These are phyloP conservation scores for Acanthisitta chloris DNA, from an alignment of 2,113 vertebrate genomes.

Conservation along the genomic window DNA sequence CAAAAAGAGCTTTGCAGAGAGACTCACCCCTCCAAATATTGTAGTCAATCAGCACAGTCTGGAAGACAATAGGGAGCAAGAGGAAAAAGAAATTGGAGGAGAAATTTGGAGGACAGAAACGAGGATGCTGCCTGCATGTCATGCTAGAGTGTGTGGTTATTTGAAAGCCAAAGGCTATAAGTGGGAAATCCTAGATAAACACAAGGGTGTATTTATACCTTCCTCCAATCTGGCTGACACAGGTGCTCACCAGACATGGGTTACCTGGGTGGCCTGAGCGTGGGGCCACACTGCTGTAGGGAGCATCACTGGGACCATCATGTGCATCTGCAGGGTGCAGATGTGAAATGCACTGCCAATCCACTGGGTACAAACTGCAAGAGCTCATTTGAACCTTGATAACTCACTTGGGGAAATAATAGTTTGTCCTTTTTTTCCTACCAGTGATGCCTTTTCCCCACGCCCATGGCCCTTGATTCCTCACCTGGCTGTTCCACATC, in stretches of 20 bases:
- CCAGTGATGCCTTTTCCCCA: not conserved
- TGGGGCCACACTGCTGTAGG: not conserved
- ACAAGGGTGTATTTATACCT: slow-evolving; percentile 3
- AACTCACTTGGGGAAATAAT: not conserved
- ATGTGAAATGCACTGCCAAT: not conserved
- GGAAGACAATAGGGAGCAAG: not conserved
- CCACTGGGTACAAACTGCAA: not conserved
- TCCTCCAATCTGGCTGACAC: slow-evolving; percentile 5
- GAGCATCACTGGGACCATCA: fast-evolving
- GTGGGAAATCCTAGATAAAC: slow-evolving; percentile 36
- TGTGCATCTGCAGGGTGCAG: not conserved
- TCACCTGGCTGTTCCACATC: not conserved
- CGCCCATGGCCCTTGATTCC: not conserved
- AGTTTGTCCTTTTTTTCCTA: not conserved
- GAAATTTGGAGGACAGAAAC: not conserved
- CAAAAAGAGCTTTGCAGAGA: not conserved
- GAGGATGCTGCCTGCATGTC: not conserved
- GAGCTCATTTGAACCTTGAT: not conserved
- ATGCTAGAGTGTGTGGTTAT: not conserved
- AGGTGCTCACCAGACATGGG: slow-evolving; percentile 37
- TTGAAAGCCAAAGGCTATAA: not conserved
- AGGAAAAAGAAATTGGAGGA: not conserved
- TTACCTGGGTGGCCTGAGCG: slow-evolving; percentile 26
- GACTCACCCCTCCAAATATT: not conserved
- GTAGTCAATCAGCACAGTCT: not conserved